Base-by-base conservation (phyloP, 2,113 vertebrate species). In the Anolis sagrei region DNA sequence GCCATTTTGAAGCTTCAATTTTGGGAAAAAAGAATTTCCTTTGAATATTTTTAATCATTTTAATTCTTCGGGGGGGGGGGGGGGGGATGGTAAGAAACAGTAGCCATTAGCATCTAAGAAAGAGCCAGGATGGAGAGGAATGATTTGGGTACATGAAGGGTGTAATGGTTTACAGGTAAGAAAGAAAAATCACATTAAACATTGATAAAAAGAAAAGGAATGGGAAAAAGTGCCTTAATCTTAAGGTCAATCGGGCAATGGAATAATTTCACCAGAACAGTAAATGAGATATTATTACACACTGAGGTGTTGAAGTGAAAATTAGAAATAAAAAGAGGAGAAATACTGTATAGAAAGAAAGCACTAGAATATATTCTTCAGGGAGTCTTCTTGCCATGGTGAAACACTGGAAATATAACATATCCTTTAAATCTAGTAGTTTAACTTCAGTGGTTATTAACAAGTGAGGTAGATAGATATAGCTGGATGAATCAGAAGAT, bases 401-500 rank as follows among this genome's bases (percentile, higher is more conserved):
- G 81, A 90, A 84, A 44, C 70, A 88, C 16, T 83, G 69, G 13
- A 90, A 39, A 81, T 58, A 61, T 5, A 1, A 72, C 75, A 83
- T 83, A 87, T 70, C 48, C 85, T 88, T 68, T 79, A 88, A 18
- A 21, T 61, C 86, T 83, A 76, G 66, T 87, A 81, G 36, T 80
- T 79, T 86, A 89, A 86, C 81, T 74, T 75, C 21, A 66, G 51
- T 49, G 29, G 72, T 94, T 88, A 82, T 89, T 92, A 88, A 88
- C 51, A 82, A 58, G 76, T 76, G 79, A 79, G 87, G 82, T 80
- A 76, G 92, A 83, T 83, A 72, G 85, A 84, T 91, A 84, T 83
- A 88, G 75, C 70, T 51, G 81, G 61, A 89, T 92, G 86, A 91
- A 90, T 88, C 90, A 90, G 82, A 88, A 88, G 68, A 79, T 21